Evolutionary conservation across 2,888 invertebrate species (phyloP), one percentile per base, ranked within the genome.

Genomic region (Gari tellinella): DNA sequence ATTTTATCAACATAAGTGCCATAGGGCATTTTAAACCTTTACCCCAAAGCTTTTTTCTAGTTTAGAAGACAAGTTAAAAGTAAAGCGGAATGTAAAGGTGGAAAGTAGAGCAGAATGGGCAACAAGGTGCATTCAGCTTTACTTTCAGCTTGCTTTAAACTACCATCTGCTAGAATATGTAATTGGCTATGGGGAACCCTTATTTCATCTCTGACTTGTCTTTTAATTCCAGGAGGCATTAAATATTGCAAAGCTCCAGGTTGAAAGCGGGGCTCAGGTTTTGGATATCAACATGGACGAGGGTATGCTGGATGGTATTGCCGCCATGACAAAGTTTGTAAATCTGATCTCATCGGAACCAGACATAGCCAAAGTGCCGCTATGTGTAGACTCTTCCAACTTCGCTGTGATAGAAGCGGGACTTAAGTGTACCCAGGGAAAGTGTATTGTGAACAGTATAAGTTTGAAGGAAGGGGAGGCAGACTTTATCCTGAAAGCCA

Each of bases 231-330:
- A 93, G 93, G 93, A 93, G 70, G 94, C 94, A 0, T 87, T 94
- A 72, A 88, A 84, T 19, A 89, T 94, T 60, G 94, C 94, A 19
- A 93, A 93, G 80, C 67, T 78, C 2, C 94, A 94, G 86, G 94
- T 94, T 10, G 94, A 94, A 84, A 93, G 92, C 83, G 94, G 94
- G 49, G 94, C 94, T 0, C 94, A 94, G 86, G 86, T 94, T 26
- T 79, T 94, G 26, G 94, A 94, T 81, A 93, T 94, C 51, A 94
- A 94, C 86, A 93, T 94, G 93, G 94, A 94, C 83, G 94, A 94
- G 80, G 94, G 94, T 17, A 92, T 94, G 92, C 87, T 94, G 66
- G 94, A 94, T 84, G 94, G 94, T 1, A 85, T 89, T 25, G 83
- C 89, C 10, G 93, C 93, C 17, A 94, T 94, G 93, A 89, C 92